Percentiles rank a stretch among this genome's conserved stretches.
Conservation (phyloP, 2,888 invertebrate species). For the Lasioglossum oenotherae region DNA sequence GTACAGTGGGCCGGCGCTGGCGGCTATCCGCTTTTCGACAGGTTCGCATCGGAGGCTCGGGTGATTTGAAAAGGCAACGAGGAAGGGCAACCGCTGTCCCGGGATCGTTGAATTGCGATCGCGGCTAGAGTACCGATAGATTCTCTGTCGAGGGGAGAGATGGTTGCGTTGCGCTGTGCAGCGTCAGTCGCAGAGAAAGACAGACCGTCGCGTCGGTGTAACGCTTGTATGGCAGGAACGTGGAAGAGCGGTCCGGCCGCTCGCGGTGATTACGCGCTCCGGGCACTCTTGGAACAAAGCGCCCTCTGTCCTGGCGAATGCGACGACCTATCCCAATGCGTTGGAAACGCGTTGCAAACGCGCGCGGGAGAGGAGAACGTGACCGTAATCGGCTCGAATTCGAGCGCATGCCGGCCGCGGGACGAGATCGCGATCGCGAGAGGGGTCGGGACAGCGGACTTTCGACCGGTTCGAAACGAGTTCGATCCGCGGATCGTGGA, state of each 20-base stretch:
- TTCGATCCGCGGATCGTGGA: constrained; percentile 25
- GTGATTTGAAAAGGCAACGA: constrained; percentile 3
- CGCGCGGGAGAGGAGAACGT: constrained; percentile 27
- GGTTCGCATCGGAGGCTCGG: not conserved
- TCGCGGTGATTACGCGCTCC: constrained; percentile 77
- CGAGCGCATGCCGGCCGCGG: not conserved
- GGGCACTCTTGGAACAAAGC: constrained; percentile 80
- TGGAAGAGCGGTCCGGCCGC: constrained; percentile 68
- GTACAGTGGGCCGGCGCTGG: not conserved
- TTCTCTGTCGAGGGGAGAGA: constrained; percentile 17
- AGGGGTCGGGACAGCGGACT: not conserved
- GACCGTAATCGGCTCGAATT: constrained; percentile 32
- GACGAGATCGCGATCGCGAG: not conserved
- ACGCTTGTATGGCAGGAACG: constrained; percentile 50
- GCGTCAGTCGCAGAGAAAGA: constrained; percentile 2
- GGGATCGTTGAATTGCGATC: not conserved
- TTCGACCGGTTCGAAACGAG: not conserved
- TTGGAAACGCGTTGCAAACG: constrained; percentile 17
- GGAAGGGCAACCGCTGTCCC: constrained; percentile 9
- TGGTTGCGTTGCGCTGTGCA: constrained; percentile 8
- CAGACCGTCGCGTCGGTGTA: not conserved
- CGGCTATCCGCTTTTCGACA: not conserved
- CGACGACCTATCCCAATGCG: constrained; percentile 78
- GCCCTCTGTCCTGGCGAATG: constrained; percentile 76
- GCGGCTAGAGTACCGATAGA: constrained; percentile 19